Conservation (phyloP, 2,797 vertebrate species). For the Neoniphon sammara region DNA sequence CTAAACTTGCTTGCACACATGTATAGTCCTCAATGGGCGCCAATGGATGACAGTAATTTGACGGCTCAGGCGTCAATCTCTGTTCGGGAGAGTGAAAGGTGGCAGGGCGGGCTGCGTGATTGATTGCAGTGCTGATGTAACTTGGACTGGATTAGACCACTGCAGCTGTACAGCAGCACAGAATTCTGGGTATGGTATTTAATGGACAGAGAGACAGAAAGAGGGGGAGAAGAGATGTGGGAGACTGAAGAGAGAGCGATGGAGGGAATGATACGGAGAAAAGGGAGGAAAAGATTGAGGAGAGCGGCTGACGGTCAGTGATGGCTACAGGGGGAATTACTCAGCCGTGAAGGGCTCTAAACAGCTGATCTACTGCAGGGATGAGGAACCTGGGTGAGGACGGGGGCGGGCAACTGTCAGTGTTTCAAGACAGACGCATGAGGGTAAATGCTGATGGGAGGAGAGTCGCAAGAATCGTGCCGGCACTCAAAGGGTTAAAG, state of each 20-base stretch:
- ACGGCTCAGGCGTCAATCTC: slow-evolving; percentile 40
- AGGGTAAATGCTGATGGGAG: slow-evolving; percentile 28
- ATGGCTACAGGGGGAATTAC: slow-evolving; percentile 57
- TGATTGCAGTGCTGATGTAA: slow-evolving; percentile 76
- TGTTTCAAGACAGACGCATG: slow-evolving; percentile 20
- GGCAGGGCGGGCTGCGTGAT: slow-evolving; percentile 64
- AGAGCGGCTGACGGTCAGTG: slow-evolving; percentile 50
- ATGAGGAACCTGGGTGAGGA: slow-evolving; percentile 39
- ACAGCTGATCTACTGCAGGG: slow-evolving; percentile 44
- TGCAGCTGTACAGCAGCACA: slow-evolving; percentile 43
- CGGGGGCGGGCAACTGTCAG: slow-evolving; percentile 16
- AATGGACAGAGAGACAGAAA: slow-evolving; percentile 19
- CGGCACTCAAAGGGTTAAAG: slow-evolving; percentile 5
- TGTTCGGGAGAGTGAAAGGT: slow-evolving; percentile 48
- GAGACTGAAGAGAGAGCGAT: slow-evolving; percentile 34
- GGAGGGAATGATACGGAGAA: background rate
- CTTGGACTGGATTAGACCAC: slow-evolving; percentile 61
- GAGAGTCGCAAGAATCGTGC: slow-evolving; percentile 25
- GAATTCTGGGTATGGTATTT: slow-evolving; percentile 59
- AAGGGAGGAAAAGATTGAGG: slow-evolving; percentile 10
- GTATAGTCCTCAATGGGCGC: slow-evolving; percentile 18
- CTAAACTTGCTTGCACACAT: slow-evolving; percentile 26
- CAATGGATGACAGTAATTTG: slow-evolving; percentile 54
- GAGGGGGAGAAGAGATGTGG: slow-evolving; percentile 37
- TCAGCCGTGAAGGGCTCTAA: slow-evolving; percentile 68